Conservation (phyloP, 2,113 vertebrate species). For the Myotis davidii region DNA sequence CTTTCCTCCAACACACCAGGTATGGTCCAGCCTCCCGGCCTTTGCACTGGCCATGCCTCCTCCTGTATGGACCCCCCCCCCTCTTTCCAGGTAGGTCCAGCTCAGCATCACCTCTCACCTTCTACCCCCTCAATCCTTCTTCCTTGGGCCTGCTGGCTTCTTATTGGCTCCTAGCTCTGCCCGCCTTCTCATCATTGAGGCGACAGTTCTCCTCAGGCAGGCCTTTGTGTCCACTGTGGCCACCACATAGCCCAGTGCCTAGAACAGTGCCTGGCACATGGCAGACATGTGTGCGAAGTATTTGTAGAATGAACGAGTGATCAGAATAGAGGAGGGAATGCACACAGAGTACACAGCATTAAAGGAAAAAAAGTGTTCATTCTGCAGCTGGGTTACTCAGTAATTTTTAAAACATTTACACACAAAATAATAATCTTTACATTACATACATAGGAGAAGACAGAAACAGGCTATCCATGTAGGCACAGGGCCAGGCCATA, state of each 20-base stretch:
- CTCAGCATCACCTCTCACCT: neutral
- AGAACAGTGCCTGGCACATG: neutral
- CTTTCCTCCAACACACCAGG: neutral
- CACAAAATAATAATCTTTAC: neutral
- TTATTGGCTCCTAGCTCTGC: neutral
- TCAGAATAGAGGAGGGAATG: neutral
- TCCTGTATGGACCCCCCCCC: neutral
- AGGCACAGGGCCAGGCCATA: neutral
- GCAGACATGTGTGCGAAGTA: fast-evolving
- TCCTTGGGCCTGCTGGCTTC: neutral
- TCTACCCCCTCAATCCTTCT: neutral
- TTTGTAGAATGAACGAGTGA: neutral
- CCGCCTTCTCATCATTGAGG: neutral
- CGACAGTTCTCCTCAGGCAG: neutral
- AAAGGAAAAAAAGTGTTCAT: neutral
- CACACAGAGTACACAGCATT: fast-evolving
- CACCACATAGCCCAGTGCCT: neutral
- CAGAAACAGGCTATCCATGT: neutral
- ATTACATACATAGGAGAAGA: neutral
- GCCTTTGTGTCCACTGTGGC: neutral
- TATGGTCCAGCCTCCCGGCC: neutral
- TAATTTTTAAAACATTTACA: neutral
- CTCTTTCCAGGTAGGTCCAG: neutral
- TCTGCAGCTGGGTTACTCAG: neutral
- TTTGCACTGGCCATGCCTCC: neutral